These are phyloP conservation scores for Ceyx erithaca DNA, from an alignment of 2,797 vertebrate genomes.

Conservation along the genomic window DNA sequence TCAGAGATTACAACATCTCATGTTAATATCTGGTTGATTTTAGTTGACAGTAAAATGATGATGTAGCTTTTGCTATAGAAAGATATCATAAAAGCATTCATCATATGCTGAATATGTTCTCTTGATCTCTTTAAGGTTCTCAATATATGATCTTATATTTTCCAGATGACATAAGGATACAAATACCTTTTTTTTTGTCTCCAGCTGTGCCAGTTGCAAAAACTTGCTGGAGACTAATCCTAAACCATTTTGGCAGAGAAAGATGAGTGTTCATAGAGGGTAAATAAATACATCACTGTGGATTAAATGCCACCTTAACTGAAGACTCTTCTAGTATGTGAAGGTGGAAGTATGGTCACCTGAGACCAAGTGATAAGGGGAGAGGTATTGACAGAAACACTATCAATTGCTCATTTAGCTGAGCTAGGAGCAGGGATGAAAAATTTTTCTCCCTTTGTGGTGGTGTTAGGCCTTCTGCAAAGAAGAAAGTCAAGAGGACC, in stretches of 20 bases:
- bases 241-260: background rate
- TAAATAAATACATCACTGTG: background rate
- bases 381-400: background rate
- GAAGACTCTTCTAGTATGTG: background rate
- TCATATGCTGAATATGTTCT: background rate
- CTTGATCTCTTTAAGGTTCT: background rate
- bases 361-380: background rate
- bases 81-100: background rate
- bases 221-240: background rate
- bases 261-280: background rate
- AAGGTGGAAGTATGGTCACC: background rate
- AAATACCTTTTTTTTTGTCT: background rate
- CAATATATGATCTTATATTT: background rate
- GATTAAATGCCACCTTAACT: background rate
- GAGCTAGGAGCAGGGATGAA: background rate
- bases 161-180: background rate
- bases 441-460: background rate
- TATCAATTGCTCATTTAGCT: background rate
- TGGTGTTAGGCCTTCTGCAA: background rate
- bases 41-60: background rate
- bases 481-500: background rate
- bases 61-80: background rate
- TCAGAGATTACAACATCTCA: background rate
- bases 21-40: background rate
- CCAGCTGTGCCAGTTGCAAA: background rate